Base-by-base conservation (phyloP, 2,888 invertebrate species). In the Drosophila neotestacea region DNA sequence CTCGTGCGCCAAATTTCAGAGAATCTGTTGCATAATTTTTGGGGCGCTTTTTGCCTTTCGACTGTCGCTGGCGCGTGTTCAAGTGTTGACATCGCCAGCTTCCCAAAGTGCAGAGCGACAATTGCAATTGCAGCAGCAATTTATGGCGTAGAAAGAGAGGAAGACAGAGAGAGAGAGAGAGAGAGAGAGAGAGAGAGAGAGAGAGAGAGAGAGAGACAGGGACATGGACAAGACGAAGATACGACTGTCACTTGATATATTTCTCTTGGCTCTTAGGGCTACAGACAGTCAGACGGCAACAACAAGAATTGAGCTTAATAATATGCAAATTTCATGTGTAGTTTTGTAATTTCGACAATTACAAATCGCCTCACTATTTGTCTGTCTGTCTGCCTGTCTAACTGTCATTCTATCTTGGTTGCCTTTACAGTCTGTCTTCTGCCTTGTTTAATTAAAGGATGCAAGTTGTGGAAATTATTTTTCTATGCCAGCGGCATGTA, bases 1-100 rank as follows among this genome's bases (percentile, higher is more conserved):
- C 63, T 66, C 55, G 52, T 70, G 81, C 66, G 74, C 77, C 81
- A 83, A 81, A 86, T 84, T 71, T 68, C 88, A 52, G 81, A 88
- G 84, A 88, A 86, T 76, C 79, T 84, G 87, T 89, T 89, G 85
- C 85, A 89, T 85, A 87, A 87, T 87, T 85, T 80, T 79, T 46
- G 71, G 72, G 73, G 71, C 54, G 66, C 77, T 61, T 85, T 86
- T 70, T 73, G 82, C 74, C 65, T 63, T 77, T 74, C 63, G 60
- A 61, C 64, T 58, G 72, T 71, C 60, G 75, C 77, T 80, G 79
- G 85, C 81, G 87, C 88, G 88, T 88, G 88, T 87, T 90, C 87
- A 90, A 88, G 88, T 89, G 85, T 70, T 85, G 83, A 87, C 85
- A 84, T 62, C 75, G 70, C 79, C 73, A 63, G 69, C 71, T 44